phyloP scores from a whole-genome alignment of 2,797 vertebrate species.

The Channa striata region DNA sequence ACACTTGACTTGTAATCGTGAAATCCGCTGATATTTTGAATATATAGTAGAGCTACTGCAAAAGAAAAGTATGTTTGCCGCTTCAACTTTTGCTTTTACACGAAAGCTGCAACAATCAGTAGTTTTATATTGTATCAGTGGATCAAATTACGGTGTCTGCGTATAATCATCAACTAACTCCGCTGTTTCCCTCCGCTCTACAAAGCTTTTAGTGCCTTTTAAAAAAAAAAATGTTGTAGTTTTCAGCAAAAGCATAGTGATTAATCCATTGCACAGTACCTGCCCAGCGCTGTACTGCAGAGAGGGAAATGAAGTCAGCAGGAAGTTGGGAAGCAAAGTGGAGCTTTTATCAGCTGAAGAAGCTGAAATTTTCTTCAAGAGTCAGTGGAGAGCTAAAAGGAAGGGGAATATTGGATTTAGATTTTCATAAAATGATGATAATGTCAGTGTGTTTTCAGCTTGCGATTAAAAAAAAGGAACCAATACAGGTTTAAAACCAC shows the following conservation, averaged over 20 bases:
- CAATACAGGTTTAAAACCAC: neutral
- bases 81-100: constrained; percentile 11
- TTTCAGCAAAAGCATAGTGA: neutral
- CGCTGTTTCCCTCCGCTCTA: neutral
- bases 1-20: constrained; percentile 7
- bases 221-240: neutral
- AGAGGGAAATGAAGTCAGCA: neutral
- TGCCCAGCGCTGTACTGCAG: neutral
- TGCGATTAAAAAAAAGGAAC: too few relatives aligned
- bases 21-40: neutral
- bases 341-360: neutral
- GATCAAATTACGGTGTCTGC: neutral
- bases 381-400: neutral
- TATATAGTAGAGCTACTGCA: neutral
- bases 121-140: neutral
- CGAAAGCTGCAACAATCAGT: neutral
- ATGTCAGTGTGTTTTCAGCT: neutral
- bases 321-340: neutral
- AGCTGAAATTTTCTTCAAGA: neutral
- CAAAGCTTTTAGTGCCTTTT: neutral
- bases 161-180: neutral
- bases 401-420: neutral
- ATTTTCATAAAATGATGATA: neutral
- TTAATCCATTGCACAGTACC: neutral
- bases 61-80: neutral